Base-by-base conservation (phyloP, 2,888 invertebrate species). In the Agriopis aurantiaria region DNA sequence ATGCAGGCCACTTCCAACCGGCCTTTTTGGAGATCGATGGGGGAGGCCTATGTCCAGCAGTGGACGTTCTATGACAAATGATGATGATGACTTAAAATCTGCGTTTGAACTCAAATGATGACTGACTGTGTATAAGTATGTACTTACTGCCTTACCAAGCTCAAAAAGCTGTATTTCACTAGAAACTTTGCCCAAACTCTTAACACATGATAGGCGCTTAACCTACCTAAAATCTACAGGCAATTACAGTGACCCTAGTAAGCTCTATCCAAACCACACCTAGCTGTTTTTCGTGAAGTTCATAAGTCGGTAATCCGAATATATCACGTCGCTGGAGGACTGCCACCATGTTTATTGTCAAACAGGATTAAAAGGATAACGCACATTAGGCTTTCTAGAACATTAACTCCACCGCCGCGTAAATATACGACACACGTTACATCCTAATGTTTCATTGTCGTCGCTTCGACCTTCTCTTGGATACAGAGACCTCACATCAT, bases 361-460 rank as follows among this genome's bases (percentile, higher is more conserved):
- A 84, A 86, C 80, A 81, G 86, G 88, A 88, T 89, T 88, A 87
- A 85, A 85, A 85, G 86, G 86, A 86, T 87, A 85, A 84, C 82
- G 78, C 82, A 83, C 83, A 88, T 88, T 85, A 87, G 83, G 86
- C 85, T 85, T 85, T 89, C 86, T 85, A 84, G 82, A 83, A 88
- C 88, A 90, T 90, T 89, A 88, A 88, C 86, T 85, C 80, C 74
- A 79, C 82, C 83, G 79, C 83, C 77, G 81, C 78, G 83, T 82
- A 84, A 86, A 85, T 85, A 86, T 88, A 87, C 82, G 83, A 79
- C 83, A 85, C 85, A 83, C 86, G 86, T 84, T 86, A 85, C 82
- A 77, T 80, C 82, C 77, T 82, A 85, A 85, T 87, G 85, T 85
- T 83, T 87, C 85, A 86, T 84, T 87, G 84, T 84, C 84, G 85